Percentiles rank a stretch among this genome's conserved stretches.
phyloP scores from a whole-genome alignment of 2,797 vertebrate genomes.

The Podargus strigoides region DNA sequence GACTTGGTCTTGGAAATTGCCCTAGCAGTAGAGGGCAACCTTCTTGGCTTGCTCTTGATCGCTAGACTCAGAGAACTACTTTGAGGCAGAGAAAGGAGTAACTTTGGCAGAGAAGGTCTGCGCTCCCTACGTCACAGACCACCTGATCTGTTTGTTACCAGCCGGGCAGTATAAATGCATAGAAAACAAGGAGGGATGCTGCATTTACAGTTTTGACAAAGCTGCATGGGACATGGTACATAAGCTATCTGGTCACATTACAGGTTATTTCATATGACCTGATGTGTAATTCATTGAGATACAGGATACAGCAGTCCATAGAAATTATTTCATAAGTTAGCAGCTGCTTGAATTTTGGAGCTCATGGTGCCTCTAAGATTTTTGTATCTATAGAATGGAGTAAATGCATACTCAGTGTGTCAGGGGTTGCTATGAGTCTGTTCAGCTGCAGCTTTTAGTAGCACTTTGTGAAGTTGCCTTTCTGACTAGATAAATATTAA shows the following conservation, averaged over 20 bases:
- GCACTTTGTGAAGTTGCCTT: not conserved
- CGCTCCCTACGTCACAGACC: not conserved
- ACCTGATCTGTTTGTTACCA: not conserved
- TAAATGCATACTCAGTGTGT: not conserved
- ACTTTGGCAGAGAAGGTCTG: not conserved
- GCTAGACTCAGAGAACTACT: not conserved
- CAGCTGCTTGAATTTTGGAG: not conserved
- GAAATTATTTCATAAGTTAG: not conserved
- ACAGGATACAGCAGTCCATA: not conserved
- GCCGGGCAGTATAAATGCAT: not conserved
- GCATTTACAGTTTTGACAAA: not conserved
- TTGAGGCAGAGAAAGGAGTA: not conserved
- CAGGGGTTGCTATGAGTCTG: not conserved
- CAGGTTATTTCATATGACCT: not conserved
- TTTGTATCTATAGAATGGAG: not conserved
- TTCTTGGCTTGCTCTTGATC: not conserved
- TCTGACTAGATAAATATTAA: not conserved
- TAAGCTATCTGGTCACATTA: not conserved
- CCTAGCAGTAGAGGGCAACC: not conserved
- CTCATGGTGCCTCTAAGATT: not conserved
- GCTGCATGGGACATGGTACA: fast-evolving
- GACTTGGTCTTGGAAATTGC: not conserved
- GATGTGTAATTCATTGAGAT: not conserved
- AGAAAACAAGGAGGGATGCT: not conserved
- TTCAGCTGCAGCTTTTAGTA: not conserved